phyloP scores from a whole-genome alignment of 2,113 vertebrate species.

The Forbesichthys papilliferus region DNA sequence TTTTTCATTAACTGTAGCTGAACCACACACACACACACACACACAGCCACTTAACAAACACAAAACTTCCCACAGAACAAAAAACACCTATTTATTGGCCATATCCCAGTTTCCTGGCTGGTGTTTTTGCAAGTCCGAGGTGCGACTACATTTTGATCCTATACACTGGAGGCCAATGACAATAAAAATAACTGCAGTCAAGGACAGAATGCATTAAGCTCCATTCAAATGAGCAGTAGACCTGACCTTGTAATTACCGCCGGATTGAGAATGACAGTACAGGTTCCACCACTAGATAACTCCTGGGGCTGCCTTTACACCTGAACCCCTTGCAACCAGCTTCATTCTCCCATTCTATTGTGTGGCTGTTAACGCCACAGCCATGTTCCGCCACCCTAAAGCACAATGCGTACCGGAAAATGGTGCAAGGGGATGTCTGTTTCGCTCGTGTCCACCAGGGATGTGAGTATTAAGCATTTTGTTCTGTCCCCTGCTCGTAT shows the following conservation, averaged over 20 bases:
- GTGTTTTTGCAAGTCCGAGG: constrained; percentile 49
- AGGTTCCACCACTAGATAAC: constrained; percentile 46
- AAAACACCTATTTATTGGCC: constrained; percentile 43
- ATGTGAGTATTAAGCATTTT: constrained; percentile 58
- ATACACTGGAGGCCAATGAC: constrained; percentile 49
- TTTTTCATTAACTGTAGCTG: too few relatives aligned
- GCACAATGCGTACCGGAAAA: constrained; percentile 60
- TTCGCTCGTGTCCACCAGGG: constrained; percentile 58
- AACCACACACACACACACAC: too few relatives aligned
- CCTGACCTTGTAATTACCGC: constrained; percentile 45
- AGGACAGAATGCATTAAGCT: constrained; percentile 26
- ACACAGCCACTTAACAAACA: neutral
- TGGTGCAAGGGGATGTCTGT: constrained; percentile 58
- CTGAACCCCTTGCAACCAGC: constrained; percentile 34
- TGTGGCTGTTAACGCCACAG: constrained; percentile 30
- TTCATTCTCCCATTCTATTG: constrained; percentile 42
- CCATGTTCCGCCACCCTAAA: constrained; percentile 40
- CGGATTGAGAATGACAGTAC: constrained; percentile 33
- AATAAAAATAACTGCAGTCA: constrained; percentile 47
- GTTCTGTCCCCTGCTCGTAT: constrained; percentile 62
- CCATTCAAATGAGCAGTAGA: constrained; percentile 21
- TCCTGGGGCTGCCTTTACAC: constrained; percentile 44
- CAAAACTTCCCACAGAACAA: constrained; percentile 8
- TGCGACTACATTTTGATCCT: constrained; percentile 22
- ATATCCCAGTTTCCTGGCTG: constrained; percentile 61